Percentiles rank a stretch among this genome's conserved stretches.
Conservation (phyloP, 1,140 invertebrate species). For the Drosophila sturtevanti region DNA sequence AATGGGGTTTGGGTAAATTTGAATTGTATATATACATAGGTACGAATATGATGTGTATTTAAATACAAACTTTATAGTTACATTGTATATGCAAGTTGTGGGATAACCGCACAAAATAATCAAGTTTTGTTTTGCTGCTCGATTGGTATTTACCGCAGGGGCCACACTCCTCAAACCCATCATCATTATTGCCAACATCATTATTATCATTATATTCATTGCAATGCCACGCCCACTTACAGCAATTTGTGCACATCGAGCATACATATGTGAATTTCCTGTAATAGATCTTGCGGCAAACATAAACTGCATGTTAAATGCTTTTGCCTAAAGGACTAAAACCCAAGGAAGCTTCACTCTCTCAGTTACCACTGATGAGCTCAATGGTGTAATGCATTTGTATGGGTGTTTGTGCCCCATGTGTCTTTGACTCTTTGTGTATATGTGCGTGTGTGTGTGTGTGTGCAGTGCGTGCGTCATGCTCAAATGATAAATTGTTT, state of each 20-base stretch:
- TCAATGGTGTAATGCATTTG: conserved; percentile 56
- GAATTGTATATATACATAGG: too few relatives aligned
- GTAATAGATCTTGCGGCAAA: conserved; percentile 76
- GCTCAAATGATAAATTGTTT: conserved; percentile 79
- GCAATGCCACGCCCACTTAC: conserved; percentile 1
- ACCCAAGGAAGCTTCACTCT: conserved; percentile 12
- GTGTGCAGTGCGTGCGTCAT: conserved; percentile 67
- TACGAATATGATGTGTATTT: not conserved
- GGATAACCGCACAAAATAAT: conserved; percentile 23
- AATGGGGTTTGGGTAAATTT: not conserved
- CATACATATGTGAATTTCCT: conserved; percentile 24
- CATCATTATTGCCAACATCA: not conserved
- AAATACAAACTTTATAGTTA: conserved; percentile 1
- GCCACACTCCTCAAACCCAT: not conserved
- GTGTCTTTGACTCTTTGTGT: not conserved
- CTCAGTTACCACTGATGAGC: conserved; percentile 46
- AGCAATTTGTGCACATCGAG: conserved; percentile 18
- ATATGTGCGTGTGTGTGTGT: conserved; percentile 3
- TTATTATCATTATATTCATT: not conserved
- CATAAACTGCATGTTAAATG: conserved; percentile 81
- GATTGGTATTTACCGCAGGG: conserved; percentile 25
- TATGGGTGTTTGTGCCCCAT: conserved; percentile 35
- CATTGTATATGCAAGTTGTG: too few relatives aligned
- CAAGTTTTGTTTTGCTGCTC: conserved; percentile 27
- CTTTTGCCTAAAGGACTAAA: conserved; percentile 62